A percentile compares a stretch with the other conserved stretches of the same genome.
Conservation (phyloP, 2,888 invertebrate genomes). For the Stenurella melanura region DNA sequence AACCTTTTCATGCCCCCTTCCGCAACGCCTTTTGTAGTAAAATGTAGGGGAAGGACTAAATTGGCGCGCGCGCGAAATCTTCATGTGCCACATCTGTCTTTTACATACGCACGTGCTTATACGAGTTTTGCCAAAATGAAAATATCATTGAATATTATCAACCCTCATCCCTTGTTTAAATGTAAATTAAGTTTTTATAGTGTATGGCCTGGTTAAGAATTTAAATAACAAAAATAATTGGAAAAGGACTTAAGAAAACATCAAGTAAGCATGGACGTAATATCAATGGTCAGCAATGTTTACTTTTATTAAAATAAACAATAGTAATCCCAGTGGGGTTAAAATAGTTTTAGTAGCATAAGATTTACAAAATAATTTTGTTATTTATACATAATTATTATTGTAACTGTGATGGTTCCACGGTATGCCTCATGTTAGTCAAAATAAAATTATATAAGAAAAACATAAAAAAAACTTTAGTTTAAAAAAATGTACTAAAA, state of each 20-base stretch:
- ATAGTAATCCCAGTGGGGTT: neutral
- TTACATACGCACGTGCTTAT: slow-evolving; percentile 53
- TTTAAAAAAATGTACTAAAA: too few relatives aligned
- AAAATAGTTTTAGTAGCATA: too few relatives aligned
- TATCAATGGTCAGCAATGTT: neutral
- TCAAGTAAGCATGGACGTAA: neutral
- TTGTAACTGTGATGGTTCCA: too few relatives aligned
- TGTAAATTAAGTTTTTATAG: slow-evolving; percentile 32
- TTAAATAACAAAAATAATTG: slow-evolving; percentile 19
- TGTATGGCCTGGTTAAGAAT: neutral
- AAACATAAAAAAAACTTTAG: too few relatives aligned
- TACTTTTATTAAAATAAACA: neutral
- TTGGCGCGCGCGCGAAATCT: slow-evolving; percentile 57
- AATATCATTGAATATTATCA: slow-evolving; percentile 33
- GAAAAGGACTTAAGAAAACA: slow-evolving; percentile 1
- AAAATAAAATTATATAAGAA: too few relatives aligned
- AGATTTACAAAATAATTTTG: too few relatives aligned
- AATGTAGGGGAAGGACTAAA: slow-evolving; percentile 46
- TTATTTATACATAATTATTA: too few relatives aligned
- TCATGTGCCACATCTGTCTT: slow-evolving; percentile 60
- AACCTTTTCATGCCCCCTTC: slow-evolving; percentile 1
- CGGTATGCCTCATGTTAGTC: too few relatives aligned
- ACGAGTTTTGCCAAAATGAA: slow-evolving; percentile 55
- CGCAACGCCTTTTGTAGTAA: slow-evolving; percentile 24
- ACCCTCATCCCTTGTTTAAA: slow-evolving; percentile 33